These are phyloP conservation scores for Thelaira solivaga DNA, from an alignment of 2,888 invertebrate species.

Conservation along the genomic window DNA sequence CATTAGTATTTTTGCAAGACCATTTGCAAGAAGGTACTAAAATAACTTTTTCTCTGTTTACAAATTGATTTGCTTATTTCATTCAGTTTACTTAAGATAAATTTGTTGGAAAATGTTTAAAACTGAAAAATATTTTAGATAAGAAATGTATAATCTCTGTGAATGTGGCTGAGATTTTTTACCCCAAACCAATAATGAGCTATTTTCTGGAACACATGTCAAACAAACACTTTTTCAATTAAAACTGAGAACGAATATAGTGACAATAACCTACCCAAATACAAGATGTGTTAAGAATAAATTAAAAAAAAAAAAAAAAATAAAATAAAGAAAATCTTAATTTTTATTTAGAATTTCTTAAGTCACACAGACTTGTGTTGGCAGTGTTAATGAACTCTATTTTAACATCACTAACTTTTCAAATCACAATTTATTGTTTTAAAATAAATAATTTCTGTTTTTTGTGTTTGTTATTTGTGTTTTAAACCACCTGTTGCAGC, in stretches of 20 bases:
- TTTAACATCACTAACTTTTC: neutral
- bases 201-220: constrained; percentile 11
- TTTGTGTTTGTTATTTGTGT: neutral
- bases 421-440: neutral
- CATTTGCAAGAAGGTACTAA: too few species aligned
- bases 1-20: too few species aligned
- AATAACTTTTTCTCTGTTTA: too few species aligned
- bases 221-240: constrained; percentile 1
- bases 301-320: too few species aligned
- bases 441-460: neutral
- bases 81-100: too few species aligned
- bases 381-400: constrained; percentile 37
- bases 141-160: neutral
- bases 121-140: too few species aligned
- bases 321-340: too few species aligned
- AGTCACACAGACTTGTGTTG: too few species aligned
- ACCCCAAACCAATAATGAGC: neutral
- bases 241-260: neutral
- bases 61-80: too few species aligned
- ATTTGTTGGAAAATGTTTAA: too few species aligned
- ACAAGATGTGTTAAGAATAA: constrained; percentile 38
- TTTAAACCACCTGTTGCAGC: constrained; percentile 34
- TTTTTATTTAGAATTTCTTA: constrained; percentile 22
- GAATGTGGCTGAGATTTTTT: neutral
- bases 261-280: constrained; percentile 55